Evolutionary conservation across 2,113 vertebrate species (phyloP), one percentile per base, ranked within the genome.

Genomic region (Tetraodon nigroviridis): DNA sequence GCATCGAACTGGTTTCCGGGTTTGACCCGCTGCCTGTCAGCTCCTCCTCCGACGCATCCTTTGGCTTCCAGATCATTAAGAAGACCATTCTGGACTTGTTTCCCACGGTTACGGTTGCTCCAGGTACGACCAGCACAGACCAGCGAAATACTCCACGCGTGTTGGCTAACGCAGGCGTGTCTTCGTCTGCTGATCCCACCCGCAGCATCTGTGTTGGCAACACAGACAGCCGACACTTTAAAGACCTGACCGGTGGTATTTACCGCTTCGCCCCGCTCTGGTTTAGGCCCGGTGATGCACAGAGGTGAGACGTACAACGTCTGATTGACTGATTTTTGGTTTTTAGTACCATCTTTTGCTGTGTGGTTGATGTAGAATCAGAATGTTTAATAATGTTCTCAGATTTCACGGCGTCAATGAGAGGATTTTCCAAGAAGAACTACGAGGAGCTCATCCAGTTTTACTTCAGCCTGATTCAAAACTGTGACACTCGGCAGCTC

Each of bases 401-500:
- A 87, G 96, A 83, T 85, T 97, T 69, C 96, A 99, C 45, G 96
- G 95, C 12, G 53, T 94, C 70, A 96, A 97, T 17, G 96, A 99
- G 87, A 93, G 93, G 75, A 96, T 98, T 85, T 85, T 94, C 95
- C 0, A 15, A 86, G 47, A 86, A 91, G 74, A 91, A 83, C 77
- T 97, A 94, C 0, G 92, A 95, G 81, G 92, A 86, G 1, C 78
- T 94, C 15, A 77, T 96, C 0, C 64, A 83, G 21, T 99, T 98
- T 81, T 91, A 93, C 78, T 95, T 93, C 22, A 91, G 83, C 66
- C 84, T 99, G 13, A 91, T 99, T 55, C 93, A 97, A 84, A 95
- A 96, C 80, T 92, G 92, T 69, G 96, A 98, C 61, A 77, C 71
- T 6, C 71, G 82, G 18, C 51, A 71, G 19, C 78, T 88, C 0